phyloP scores from a whole-genome alignment of 2,888 invertebrate species.

The Selenia dentaria region DNA sequence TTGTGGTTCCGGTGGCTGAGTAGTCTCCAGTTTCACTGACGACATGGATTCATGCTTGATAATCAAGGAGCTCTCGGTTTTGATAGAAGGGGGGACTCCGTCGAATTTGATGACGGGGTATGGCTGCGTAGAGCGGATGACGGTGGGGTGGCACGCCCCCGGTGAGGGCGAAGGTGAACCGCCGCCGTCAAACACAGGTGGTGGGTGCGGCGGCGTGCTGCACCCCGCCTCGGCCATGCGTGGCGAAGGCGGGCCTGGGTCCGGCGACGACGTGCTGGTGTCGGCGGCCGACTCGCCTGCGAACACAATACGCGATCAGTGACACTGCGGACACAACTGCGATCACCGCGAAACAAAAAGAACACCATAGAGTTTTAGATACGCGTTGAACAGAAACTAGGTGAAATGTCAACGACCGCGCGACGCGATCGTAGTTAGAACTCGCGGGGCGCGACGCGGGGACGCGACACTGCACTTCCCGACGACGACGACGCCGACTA shows the following conservation, averaged over 20 bases:
- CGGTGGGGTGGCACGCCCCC: conserved; percentile 73
- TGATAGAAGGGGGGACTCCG: conserved; percentile 69
- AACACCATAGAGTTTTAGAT: conserved; percentile 69
- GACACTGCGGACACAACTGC: conserved; percentile 44
- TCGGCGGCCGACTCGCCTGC: conserved; percentile 96
- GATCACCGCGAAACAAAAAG: conserved; percentile 58
- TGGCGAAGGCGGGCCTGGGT: conserved; percentile 94
- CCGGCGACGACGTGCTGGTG: conserved; percentile 96
- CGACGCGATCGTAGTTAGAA: conserved; percentile 71
- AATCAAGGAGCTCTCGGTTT: conserved; percentile 58
- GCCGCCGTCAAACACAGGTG: conserved; percentile 79
- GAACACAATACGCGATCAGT: conserved; percentile 66
- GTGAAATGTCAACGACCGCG: conserved; percentile 83
- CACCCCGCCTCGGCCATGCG: conserved; percentile 89
- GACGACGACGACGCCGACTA: conserved; percentile 80
- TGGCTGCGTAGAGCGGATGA: conserved; percentile 84
- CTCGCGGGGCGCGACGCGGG: conserved; percentile 75
- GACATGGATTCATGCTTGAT: conserved; percentile 62
- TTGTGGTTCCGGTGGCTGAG: conserved; percentile 58
- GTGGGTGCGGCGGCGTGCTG: conserved; percentile 86
- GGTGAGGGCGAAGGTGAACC: conserved; percentile 72
- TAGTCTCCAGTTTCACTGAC: conserved; percentile 77
- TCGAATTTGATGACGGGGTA: conserved; percentile 86
- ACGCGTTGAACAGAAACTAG: conserved; percentile 81
- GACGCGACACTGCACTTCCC: conserved; percentile 85